Evolutionary conservation across 2,888 invertebrate species (phyloP).

Genomic region (Phrixothrix hirtus): DNA sequence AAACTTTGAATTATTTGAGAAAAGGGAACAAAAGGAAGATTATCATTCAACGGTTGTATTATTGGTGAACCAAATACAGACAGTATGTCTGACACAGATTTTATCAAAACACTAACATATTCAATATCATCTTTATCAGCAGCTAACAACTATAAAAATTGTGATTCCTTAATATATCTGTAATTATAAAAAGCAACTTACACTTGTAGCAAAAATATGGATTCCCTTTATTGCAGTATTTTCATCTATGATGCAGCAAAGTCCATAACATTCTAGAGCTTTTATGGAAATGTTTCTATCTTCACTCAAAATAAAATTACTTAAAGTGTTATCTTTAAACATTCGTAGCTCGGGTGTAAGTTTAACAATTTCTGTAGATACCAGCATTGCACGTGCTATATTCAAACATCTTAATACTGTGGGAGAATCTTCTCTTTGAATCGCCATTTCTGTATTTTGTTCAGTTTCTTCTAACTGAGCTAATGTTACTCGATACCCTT

Average conservation of each 20-base stretch:
- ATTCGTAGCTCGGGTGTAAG: constrained; percentile 62
- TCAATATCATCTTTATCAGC: constrained; percentile 52
- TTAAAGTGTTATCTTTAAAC: constrained; percentile 41
- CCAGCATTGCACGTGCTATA: constrained; percentile 66
- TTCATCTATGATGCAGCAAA: constrained; percentile 74
- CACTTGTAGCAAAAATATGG: constrained; percentile 64
- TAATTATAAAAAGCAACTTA: constrained; percentile 29
- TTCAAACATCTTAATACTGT: constrained; percentile 69
- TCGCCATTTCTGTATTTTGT: constrained; percentile 38
- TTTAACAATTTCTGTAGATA: constrained; percentile 60
- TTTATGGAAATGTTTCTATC: constrained; percentile 57
- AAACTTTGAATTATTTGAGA: constrained; percentile 42
- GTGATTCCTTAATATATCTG: neutral
- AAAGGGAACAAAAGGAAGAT: constrained; percentile 39
- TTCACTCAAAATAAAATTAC: constrained; percentile 50
- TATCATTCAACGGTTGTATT: constrained; percentile 58
- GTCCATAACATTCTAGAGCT: constrained; percentile 70
- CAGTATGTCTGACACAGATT: constrained; percentile 71
- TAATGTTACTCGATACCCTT: constrained; percentile 43
- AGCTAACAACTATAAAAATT: neutral
- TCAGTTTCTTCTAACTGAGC: constrained; percentile 29
- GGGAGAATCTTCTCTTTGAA: constrained; percentile 57
- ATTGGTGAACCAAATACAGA: constrained; percentile 69
- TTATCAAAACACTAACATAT: constrained; percentile 64
- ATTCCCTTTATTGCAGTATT: constrained; percentile 72